Conservation (phyloP, 2,113 vertebrate genomes). For the Colaptes auratus region DNA sequence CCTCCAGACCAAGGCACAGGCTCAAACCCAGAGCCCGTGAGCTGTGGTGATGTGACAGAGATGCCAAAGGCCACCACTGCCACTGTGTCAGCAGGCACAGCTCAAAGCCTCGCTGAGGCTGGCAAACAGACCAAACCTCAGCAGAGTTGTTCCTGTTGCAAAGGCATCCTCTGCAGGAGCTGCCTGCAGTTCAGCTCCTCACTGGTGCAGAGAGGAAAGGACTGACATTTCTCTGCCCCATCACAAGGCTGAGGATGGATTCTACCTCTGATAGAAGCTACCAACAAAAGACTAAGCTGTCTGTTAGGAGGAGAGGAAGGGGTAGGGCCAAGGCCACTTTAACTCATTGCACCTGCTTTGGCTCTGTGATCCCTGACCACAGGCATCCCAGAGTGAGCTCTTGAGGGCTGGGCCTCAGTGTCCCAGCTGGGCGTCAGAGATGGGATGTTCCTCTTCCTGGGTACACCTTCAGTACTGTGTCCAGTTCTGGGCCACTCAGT, state of each 20-base stretch:
- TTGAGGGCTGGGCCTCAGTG: too few relatives aligned
- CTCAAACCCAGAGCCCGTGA: background rate
- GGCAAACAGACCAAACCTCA: background rate
- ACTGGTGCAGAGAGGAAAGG: background rate
- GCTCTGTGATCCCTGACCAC: background rate
- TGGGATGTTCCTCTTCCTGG: background rate
- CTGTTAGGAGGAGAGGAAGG: background rate
- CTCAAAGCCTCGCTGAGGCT: background rate
- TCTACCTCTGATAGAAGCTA: background rate
- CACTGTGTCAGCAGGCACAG: background rate
- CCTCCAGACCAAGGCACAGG: background rate
- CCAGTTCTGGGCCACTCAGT: too few relatives aligned
- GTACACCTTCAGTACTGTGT: too few relatives aligned
- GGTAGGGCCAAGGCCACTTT: background rate
- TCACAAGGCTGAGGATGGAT: background rate
- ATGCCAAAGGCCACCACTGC: accelerated
- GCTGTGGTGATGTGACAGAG: accelerated
- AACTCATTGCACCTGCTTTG: background rate
- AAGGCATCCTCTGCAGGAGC: background rate
- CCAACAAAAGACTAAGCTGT: background rate
- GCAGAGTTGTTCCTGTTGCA: accelerated
- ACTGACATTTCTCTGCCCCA: background rate
- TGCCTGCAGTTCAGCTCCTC: background rate
- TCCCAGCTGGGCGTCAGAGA: background rate
- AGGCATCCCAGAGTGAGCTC: background rate